Conservation (phyloP, 2,888 invertebrate genomes). For the Luperina nickerlii region DNA sequence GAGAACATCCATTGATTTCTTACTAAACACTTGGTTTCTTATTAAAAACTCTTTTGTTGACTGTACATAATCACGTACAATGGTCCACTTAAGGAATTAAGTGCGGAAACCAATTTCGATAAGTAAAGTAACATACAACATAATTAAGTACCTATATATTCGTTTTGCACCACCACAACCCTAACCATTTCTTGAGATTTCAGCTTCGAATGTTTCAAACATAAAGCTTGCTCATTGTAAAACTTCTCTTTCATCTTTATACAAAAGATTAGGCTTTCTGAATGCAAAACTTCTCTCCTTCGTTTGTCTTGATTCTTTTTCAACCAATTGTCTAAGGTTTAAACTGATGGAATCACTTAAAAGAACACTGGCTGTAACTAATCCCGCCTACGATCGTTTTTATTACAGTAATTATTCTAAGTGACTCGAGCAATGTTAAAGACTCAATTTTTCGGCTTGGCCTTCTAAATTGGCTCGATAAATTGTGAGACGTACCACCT, state of each 20-base stretch:
- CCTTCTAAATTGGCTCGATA: slow-evolving; percentile 28
- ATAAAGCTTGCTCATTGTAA: neutral
- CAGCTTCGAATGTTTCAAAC: neutral
- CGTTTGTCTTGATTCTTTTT: slow-evolving; percentile 8
- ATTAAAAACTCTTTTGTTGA: no score
- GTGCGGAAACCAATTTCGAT: neutral
- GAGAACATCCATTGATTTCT: no score
- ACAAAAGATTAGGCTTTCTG: neutral
- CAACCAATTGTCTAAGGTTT: slow-evolving; percentile 16
- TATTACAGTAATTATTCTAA: slow-evolving; percentile 43
- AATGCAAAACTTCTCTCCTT: neutral
- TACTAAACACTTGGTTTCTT: no score
- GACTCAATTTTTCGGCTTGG: slow-evolving; percentile 30
- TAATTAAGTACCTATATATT: neutral
- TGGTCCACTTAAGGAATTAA: neutral
- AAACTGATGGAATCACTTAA: slow-evolving; percentile 28
- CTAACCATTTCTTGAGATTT: neutral
- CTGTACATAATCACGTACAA: neutral
- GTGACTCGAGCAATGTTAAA: slow-evolving; percentile 3
- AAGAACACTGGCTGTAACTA: slow-evolving; percentile 46
- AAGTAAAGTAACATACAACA: neutral
- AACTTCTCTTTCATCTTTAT: neutral
- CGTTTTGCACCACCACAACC: no score
- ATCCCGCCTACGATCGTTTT: slow-evolving; percentile 32
- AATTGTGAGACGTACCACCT: slow-evolving; percentile 20